phyloP scores from a whole-genome alignment of 2,797 vertebrate species.

The Sebastes vulpes region DNA sequence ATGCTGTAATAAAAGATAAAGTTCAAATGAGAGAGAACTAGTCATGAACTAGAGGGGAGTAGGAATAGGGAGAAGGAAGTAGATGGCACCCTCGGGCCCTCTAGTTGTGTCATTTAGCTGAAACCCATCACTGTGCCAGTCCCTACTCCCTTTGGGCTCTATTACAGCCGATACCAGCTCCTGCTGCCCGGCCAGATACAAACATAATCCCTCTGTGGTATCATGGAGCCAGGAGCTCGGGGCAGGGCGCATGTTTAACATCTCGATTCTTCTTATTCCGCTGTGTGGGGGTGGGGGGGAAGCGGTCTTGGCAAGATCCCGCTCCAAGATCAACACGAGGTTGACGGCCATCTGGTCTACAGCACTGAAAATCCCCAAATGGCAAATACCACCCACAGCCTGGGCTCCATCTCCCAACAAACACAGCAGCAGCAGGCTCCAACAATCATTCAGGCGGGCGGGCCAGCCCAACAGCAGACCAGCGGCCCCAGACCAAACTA shows the following conservation, averaged over 20 bases:
- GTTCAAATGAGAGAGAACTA: background rate
- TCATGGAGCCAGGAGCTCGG: conserved; percentile 51
- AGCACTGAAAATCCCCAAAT: conserved; percentile 58
- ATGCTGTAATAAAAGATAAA: background rate
- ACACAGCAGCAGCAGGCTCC: conserved; percentile 25
- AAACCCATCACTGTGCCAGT: conserved; percentile 33
- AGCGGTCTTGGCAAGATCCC: conserved; percentile 39
- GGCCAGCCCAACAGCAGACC: conserved; percentile 1
- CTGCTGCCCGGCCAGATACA: conserved; percentile 50
- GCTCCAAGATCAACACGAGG: conserved; percentile 77
- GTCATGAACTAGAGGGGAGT: background rate
- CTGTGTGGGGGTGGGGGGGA: background rate
- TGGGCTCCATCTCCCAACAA: conserved; percentile 35
- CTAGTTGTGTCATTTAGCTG: conserved; percentile 31
- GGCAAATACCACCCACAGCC: conserved; percentile 69
- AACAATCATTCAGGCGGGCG: conserved; percentile 44
- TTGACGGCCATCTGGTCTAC: conserved; percentile 75
- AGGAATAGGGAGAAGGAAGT: background rate
- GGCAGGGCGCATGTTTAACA: conserved; percentile 68
- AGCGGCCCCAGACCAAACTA: conserved; percentile 14
- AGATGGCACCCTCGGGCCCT: conserved; percentile 18
- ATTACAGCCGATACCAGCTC: conserved; percentile 42
- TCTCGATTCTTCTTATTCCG: conserved; percentile 64
- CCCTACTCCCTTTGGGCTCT: conserved; percentile 44
- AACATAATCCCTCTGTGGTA: conserved; percentile 60